A percentile compares a stretch with the other conserved stretches of the same genome.
These are phyloP conservation scores for Nesogale talazaci DNA, from an alignment of 2,113 vertebrate species.

Conservation along the genomic window DNA sequence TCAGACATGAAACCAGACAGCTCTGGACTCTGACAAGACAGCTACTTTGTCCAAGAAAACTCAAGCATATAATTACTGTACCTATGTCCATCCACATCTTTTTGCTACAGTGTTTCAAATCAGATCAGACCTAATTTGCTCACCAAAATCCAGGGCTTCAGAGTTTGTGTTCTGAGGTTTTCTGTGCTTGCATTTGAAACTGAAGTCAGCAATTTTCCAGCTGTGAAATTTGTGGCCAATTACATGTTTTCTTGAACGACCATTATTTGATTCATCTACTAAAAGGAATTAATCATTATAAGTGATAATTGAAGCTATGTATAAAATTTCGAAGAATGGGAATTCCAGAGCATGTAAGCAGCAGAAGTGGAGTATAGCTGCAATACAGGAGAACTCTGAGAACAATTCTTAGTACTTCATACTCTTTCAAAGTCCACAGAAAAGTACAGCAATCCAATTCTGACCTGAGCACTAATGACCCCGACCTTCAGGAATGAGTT, in stretches of 20 bases:
- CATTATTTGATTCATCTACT: not conserved
- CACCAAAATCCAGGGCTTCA: not conserved
- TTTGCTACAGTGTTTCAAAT: not conserved
- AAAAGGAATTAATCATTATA: not conserved
- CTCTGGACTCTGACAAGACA: not conserved
- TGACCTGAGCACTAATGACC: not conserved
- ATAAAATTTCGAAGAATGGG: too few species aligned
- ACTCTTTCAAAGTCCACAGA: too few species aligned
- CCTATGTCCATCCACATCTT: not conserved
- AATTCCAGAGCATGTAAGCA: too few species aligned
- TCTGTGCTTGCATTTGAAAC: not conserved
- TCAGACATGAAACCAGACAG: not conserved
- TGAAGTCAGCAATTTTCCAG: not conserved
- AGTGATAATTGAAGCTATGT: too few species aligned
- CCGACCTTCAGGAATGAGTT: not conserved
- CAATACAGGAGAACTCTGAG: too few species aligned
- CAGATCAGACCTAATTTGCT: not conserved
- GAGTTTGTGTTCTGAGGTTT: not conserved
- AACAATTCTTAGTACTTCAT: too few species aligned
- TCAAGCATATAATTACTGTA: not conserved
- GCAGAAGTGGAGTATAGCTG: too few species aligned
- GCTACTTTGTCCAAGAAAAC: not conserved
- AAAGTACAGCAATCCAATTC: not conserved
- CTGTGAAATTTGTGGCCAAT: not conserved
- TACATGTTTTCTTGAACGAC: slow-evolving; percentile 16